phyloP scores from a whole-genome alignment of 2,797 vertebrate species.

The Rhinella marina region DNA sequence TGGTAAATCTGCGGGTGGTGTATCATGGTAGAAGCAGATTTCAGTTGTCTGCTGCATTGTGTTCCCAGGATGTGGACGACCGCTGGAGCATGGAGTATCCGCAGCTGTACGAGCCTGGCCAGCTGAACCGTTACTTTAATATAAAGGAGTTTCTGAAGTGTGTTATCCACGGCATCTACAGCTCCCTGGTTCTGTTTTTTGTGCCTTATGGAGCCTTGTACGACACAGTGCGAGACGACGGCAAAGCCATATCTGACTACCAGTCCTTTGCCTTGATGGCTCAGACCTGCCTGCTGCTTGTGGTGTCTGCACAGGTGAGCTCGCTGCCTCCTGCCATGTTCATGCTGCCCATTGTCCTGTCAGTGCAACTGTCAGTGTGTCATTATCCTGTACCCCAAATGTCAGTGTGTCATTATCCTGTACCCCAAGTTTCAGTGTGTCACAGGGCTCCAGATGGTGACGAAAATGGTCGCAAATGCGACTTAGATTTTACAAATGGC shows the following conservation, averaged over 20 bases:
- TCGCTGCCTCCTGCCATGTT: too few relatives aligned
- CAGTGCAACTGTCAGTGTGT: too few relatives aligned
- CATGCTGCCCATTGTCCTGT: too few relatives aligned
- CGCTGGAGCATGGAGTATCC: slow-evolving; percentile 89
- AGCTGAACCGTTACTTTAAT: slow-evolving; percentile 88
- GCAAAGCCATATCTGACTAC: slow-evolving; percentile 88
- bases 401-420: neutral
- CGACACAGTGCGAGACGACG: slow-evolving; percentile 84
- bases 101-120: slow-evolving; percentile 89
- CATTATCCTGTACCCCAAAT: too few relatives aligned
- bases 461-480: too few relatives aligned
- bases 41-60: neutral
- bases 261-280: slow-evolving; percentile 90
- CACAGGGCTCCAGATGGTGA: too few relatives aligned
- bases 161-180: slow-evolving; percentile 88
- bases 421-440: neutral
- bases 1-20: neutral
- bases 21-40: neutral
- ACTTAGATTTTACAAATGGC: too few relatives aligned
- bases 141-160: slow-evolving; percentile 83
- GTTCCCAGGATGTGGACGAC: slow-evolving; percentile 88
- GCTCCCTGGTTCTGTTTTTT: slow-evolving; percentile 92
- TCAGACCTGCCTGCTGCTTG: slow-evolving; percentile 87
- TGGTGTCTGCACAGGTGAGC: slow-evolving; percentile 85
- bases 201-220: slow-evolving; percentile 85